Evolutionary conservation across 2,888 invertebrate species (phyloP).

Genomic region (Diarsia rubi): DNA sequence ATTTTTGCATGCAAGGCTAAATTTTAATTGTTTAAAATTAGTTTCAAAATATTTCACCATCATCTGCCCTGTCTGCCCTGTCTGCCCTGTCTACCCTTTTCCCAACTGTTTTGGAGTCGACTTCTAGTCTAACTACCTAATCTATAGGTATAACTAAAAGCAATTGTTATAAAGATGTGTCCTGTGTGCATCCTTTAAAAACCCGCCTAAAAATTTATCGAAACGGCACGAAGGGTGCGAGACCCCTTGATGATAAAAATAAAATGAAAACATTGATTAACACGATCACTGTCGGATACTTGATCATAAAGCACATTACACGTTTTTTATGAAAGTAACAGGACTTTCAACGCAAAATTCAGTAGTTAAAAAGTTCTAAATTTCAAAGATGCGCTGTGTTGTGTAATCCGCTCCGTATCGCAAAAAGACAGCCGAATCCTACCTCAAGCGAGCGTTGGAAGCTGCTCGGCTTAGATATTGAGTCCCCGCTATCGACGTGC

Average conservation of each 20-base stretch:
- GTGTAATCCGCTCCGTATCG: not conserved
- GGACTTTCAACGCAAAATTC: not conserved
- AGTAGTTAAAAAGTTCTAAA: not conserved
- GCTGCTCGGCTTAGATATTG: constrained; percentile 31
- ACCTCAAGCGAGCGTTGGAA: not conserved
- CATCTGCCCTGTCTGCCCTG: not conserved
- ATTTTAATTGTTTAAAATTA: not conserved
- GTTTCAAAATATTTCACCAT: not conserved
- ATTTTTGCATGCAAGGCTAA: not conserved
- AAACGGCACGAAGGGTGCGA: not conserved
- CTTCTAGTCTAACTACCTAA: not conserved
- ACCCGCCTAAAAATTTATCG: not conserved
- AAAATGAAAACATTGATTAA: not conserved
- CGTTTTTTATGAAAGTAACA: not conserved
- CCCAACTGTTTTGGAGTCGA: not conserved
- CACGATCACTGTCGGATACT: not conserved
- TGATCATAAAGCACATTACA: not conserved
- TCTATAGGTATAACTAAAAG: not conserved
- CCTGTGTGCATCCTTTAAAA: not conserved
- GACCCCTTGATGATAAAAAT: not conserved
- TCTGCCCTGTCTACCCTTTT: not conserved
- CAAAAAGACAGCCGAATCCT: not conserved
- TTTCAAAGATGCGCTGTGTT: not conserved
- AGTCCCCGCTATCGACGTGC: constrained; percentile 43
- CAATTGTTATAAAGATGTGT: not conserved